phyloP scores from a whole-genome alignment of 2,113 vertebrate species.

The Fulmarus glacialis region DNA sequence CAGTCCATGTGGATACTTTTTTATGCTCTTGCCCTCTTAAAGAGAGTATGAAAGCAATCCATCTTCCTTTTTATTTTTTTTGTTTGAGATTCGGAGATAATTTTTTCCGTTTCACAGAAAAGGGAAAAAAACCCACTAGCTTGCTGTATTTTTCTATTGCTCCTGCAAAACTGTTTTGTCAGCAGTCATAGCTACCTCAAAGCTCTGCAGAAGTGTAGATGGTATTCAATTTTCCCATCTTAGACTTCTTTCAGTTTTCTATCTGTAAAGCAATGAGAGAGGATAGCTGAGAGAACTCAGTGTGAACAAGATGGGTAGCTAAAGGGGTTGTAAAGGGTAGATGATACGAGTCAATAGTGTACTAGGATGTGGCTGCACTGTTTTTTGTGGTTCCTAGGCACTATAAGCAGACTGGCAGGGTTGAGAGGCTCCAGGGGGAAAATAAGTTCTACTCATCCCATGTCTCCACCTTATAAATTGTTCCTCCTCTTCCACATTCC shows the following conservation, averaged over 20 bases:
- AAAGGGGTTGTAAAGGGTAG: neutral
- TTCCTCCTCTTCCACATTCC: neutral
- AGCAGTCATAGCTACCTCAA: neutral
- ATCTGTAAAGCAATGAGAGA: neutral
- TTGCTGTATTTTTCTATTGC: neutral
- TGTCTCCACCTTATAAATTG: neutral
- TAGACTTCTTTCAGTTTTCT: neutral
- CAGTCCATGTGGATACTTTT: neutral
- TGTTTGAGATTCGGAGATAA: neutral
- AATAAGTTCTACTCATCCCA: neutral
- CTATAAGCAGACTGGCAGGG: neutral
- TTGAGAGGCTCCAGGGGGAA: neutral
- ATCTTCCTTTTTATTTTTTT: neutral
- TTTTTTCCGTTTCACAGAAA: neutral
- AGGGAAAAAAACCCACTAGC: neutral
- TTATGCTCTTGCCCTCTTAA: neutral
- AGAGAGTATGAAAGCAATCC: neutral
- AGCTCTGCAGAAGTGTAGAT: neutral
- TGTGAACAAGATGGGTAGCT: neutral
- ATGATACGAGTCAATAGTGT: neutral
- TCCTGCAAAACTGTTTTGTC: neutral
- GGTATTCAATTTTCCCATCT: neutral
- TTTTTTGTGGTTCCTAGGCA: neutral
- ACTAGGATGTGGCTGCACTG: accelerated
- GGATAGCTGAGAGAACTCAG: neutral